These are phyloP conservation scores for Crotalus horridus DNA, from an alignment of 2,113 vertebrate genomes.

Conservation along the genomic window DNA sequence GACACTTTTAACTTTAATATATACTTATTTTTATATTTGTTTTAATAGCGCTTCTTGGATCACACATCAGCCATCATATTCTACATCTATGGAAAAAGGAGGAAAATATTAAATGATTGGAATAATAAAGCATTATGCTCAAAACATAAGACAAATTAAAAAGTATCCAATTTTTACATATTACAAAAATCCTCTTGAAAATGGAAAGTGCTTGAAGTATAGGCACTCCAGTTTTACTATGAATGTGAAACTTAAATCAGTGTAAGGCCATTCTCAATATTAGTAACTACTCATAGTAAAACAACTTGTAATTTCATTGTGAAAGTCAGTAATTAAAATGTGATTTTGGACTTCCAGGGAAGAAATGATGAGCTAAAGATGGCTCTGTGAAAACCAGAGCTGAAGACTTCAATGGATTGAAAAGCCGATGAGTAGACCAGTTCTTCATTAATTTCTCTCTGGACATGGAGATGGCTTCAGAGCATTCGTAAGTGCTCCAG, in stretches of 20 bases:
- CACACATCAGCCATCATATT: slow-evolving; percentile 64
- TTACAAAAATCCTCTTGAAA: neutral
- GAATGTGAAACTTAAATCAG: neutral
- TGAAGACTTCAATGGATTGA: neutral
- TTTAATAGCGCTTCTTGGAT: slow-evolving; percentile 65
- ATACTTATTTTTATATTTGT: slow-evolving; percentile 72
- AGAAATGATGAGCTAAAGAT: neutral
- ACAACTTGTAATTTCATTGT: neutral
- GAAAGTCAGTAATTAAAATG: neutral
- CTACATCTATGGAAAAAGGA: slow-evolving; percentile 54
- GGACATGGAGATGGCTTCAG: neutral
- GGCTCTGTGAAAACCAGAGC: neutral
- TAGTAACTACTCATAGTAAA: neutral
- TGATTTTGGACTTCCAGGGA: neutral
- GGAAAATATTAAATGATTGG: slow-evolving; percentile 16
- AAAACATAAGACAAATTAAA: slow-evolving; percentile 4
- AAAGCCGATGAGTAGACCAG: neutral
- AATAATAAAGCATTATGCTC: slow-evolving; percentile 11
- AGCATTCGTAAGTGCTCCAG: neutral
- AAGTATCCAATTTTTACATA: neutral
- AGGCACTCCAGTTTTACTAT: neutral
- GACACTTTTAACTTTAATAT: slow-evolving; percentile 77
- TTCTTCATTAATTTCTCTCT: neutral
- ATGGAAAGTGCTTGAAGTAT: neutral
- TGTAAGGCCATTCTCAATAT: neutral